Percentiles rank a stretch among this genome's conserved stretches.
phyloP scores from a whole-genome alignment of 2,888 invertebrate genomes.

The Scaptomyza cyrtandrae region DNA sequence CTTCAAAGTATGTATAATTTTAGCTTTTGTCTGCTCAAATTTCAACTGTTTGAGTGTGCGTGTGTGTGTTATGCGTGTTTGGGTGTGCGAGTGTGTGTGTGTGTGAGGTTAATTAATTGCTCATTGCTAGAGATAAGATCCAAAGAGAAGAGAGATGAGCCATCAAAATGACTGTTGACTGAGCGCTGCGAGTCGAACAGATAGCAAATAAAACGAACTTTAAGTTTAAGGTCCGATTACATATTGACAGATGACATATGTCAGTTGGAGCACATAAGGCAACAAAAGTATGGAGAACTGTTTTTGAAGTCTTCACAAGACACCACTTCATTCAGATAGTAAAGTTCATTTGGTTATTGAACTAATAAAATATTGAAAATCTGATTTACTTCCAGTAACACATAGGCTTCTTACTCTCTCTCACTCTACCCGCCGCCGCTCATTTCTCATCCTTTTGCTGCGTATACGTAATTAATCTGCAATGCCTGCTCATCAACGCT shows the following conservation, averaged over 20 bases:
- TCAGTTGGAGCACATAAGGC: too few species aligned
- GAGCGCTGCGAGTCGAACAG: constrained; percentile 6
- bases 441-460: not conserved
- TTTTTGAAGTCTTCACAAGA: too few species aligned
- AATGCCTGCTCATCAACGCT: constrained; percentile 45
- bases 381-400: too few species aligned
- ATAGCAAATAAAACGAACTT: constrained; percentile 1
- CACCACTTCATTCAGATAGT: too few species aligned
- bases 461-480: constrained; percentile 56
- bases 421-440: too few species aligned
- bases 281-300: too few species aligned
- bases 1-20: constrained; percentile 47
- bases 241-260: too few species aligned
- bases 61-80: constrained; percentile 1
- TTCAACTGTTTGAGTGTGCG: constrained; percentile 32
- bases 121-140: constrained; percentile 42
- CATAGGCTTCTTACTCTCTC: too few species aligned
- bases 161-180: constrained; percentile 29
- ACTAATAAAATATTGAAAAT: too few species aligned
- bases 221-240: not conserved
- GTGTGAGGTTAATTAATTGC: constrained; percentile 59
- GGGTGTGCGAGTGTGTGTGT: not conserved
- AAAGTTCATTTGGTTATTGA: too few species aligned
- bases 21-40: constrained; percentile 53
- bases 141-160: constrained; percentile 19